These are phyloP conservation scores for Chionis minor DNA, from an alignment of 2,113 vertebrate genomes.

Conservation along the genomic window DNA sequence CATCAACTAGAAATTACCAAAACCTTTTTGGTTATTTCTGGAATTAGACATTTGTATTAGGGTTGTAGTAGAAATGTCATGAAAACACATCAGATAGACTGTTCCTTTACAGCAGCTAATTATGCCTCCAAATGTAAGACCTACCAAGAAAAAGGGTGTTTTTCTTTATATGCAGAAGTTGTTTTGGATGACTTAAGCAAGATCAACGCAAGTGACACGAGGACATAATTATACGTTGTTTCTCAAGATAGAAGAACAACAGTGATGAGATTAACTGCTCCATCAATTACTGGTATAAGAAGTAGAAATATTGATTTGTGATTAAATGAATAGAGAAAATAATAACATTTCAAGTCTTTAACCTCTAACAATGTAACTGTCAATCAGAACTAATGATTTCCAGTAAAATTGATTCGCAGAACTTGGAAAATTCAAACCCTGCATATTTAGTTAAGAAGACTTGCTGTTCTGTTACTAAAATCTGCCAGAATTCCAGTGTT, in stretches of 20 bases:
- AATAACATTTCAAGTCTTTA: not conserved
- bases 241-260: not conserved
- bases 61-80: conserved; percentile 6
- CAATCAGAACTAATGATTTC: not conserved
- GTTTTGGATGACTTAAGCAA: not conserved
- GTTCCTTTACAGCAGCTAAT: not conserved
- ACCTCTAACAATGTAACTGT: not conserved
- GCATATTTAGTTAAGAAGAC: not conserved
- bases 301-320: conserved; percentile 9
- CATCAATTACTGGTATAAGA: not conserved
- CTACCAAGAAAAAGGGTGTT: not conserved
- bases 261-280: not conserved
- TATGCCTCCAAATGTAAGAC: not conserved
- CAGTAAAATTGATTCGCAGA: not conserved
- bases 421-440: not conserved
- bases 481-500: not conserved
- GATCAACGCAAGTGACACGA: not conserved
- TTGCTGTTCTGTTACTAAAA: not conserved
- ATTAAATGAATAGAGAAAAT: conserved; percentile 21
- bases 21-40: not conserved
- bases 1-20: not conserved
- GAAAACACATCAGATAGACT: not conserved
- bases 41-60: not conserved
- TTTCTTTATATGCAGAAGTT: not conserved
- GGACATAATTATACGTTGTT: not conserved